Evolutionary conservation across 1,140 invertebrate species (phyloP), one percentile per base, ranked within the genome.

Genomic region (Steinernema feltiae): DNA sequence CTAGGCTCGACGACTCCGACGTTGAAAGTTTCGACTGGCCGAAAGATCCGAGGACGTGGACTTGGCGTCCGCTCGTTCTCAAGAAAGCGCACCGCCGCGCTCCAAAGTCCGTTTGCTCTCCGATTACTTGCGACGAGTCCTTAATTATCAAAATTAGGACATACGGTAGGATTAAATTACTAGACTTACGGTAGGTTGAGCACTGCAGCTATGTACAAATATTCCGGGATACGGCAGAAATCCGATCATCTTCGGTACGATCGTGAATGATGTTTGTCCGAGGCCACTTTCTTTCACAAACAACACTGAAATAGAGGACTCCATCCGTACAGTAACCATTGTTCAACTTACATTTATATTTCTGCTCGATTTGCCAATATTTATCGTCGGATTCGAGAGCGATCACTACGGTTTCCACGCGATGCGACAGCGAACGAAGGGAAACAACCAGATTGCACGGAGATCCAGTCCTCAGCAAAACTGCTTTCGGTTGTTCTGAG

Each of bases 211-310:
- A 69, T 86, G 82, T 32, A 85, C 73, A 15, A 72, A 78, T 15
- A 85, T 70, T 17, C 75, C 71, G 0, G 84, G 84, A 73, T 82
- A 85, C 1, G 85, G 85, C 27, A 85, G 75, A 74, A 83, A 83
- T 29, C 84, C 84, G 29, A 85, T 74, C n/a, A 70, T 69, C 31
- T 78, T 81, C 12, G 84, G 85, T 29, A 84, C 77, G 41, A 86
- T 79, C 2, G 72, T 72, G 35, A 85, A 81, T 12, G 72, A 71
- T 18, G 81, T 75, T 53, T 85, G 83, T 24, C 85, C 84, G 30
- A 86, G 53, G 27, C 84, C 84, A 48, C 70, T 83, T 41, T 85
- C 84, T 46, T 86, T 85, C 0, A 85, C 70, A 1, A 79, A 72
- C 12, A 82, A 72, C n/a, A 83, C 81, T 81, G 30, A 81, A 81